Evolutionary conservation across 2,888 invertebrate genomes (phyloP).

Genomic region (Drosophila algonquin): DNA sequence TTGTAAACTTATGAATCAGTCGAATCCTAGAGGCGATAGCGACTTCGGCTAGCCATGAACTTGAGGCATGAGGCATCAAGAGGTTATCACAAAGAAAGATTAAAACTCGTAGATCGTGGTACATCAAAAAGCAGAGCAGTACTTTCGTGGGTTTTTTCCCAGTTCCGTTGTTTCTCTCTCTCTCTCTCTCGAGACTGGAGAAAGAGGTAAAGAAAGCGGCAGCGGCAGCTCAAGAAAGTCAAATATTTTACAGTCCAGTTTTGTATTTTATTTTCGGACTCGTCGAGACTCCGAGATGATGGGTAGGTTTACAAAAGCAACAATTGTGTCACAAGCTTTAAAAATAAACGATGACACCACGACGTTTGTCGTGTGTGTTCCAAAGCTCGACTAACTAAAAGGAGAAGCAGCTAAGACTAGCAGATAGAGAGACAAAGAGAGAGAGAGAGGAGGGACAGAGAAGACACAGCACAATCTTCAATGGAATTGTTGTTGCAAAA

Average conservation of each 20-base stretch:
- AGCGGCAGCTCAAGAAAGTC: slow-evolving; percentile 28
- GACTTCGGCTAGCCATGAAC: not conserved
- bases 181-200: not conserved
- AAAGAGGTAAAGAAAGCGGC: slow-evolving; percentile 37
- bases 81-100: not conserved
- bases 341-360: slow-evolving; percentile 79
- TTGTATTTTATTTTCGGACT: slow-evolving; percentile 16
- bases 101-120: not conserved
- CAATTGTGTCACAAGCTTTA: slow-evolving; percentile 79
- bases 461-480: slow-evolving; percentile 29
- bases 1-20: slow-evolving; percentile 9
- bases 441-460: slow-evolving; percentile 4
- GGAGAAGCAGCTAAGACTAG: slow-evolving; percentile 43
- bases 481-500: slow-evolving; percentile 31
- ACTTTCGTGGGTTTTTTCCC: not conserved
- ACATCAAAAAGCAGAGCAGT: not conserved
- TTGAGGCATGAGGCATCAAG: not conserved
- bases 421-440: slow-evolving; percentile 34
- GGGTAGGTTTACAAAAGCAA: slow-evolving; percentile 64
- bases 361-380: slow-evolving; percentile 28
- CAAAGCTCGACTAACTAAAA: slow-evolving; percentile 59
- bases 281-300: slow-evolving; percentile 7
- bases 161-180: slow-evolving; percentile 6
- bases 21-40: not conserved
- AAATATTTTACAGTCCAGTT: slow-evolving; percentile 34